Conservation (phyloP, 1,140 invertebrate species). For the Hylyphantes graminicola region DNA sequence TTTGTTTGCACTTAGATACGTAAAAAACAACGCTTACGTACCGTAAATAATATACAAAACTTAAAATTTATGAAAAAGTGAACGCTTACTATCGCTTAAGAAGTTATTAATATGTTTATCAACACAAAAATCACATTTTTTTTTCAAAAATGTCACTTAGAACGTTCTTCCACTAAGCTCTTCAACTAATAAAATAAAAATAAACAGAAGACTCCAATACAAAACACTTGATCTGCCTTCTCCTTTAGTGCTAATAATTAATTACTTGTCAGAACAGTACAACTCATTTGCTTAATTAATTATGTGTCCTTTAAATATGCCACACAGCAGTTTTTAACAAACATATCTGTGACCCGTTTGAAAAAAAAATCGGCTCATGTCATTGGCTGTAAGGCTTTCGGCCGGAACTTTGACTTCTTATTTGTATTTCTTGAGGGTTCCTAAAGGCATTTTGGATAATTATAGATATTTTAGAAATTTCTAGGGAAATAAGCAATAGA, state of each 20-base stretch:
- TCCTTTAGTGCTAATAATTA: conserved; percentile 27
- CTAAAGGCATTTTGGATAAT: no score
- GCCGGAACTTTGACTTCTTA: conserved; percentile 6
- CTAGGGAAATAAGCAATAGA: no score
- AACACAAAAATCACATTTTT: no score
- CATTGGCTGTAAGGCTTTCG: neutral
- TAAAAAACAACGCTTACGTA: no score
- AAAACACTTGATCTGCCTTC: conserved; percentile 30
- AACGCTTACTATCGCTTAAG: no score
- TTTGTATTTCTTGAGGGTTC: neutral
- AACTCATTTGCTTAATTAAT: conserved; percentile 41
- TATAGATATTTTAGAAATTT: no score
- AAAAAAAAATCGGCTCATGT: conserved; percentile 20
- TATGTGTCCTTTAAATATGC: conserved; percentile 39
- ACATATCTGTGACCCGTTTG: neutral
- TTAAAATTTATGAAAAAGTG: no score
- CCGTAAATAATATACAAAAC: no score
- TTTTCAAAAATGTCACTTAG: no score
- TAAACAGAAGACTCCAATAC: conserved; percentile 16
- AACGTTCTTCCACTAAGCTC: no score
- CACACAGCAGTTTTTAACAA: conserved; percentile 28
- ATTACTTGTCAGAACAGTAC: conserved; percentile 39
- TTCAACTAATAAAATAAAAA: neutral
- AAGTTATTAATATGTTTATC: no score
- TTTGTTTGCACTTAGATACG: no score